These are phyloP conservation scores for Brenthis ino DNA, from an alignment of 2,888 invertebrate genomes.

Conservation along the genomic window DNA sequence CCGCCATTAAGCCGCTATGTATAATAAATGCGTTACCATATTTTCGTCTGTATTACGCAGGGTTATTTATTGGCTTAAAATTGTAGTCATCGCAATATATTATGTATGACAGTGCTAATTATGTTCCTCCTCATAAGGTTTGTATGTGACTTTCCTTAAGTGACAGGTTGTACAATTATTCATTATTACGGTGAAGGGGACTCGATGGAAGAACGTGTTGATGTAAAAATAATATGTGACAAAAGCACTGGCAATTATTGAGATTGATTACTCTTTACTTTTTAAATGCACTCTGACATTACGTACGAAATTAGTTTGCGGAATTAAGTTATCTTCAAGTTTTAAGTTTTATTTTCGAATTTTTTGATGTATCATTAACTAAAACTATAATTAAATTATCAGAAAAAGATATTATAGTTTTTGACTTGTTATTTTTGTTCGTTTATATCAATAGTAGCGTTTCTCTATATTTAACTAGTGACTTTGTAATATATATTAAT, in stretches of 20 bases:
- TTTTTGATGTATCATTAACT: too few species aligned
- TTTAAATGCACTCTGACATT: not conserved
- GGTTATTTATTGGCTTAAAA: conserved; percentile 80
- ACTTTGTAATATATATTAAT: too few species aligned
- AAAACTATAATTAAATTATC: too few species aligned
- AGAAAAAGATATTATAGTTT: too few species aligned
- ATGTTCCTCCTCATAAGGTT: conserved; percentile 47
- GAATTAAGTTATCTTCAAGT: too few species aligned
- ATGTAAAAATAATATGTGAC: conserved; percentile 2
- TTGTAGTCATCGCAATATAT: conserved; percentile 77
- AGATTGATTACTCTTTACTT: not conserved
- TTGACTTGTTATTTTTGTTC: too few species aligned
- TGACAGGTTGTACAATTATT: conserved; percentile 18
- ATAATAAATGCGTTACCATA: conserved; percentile 76
- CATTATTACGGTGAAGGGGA: not conserved
- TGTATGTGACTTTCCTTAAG: conserved; percentile 33
- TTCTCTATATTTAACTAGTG: too few species aligned
- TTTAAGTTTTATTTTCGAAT: too few species aligned
- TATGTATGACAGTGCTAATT: conserved; percentile 75
- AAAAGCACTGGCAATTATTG: conserved; percentile 1
- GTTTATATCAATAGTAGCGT: too few species aligned
- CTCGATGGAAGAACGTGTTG: conserved; percentile 8
- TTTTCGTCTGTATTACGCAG: conserved; percentile 69
- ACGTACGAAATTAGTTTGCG: not conserved
- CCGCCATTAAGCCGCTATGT: conserved; percentile 55